phyloP scores from a whole-genome alignment of 2,797 vertebrate genomes.

The Dendrocincla fuliginosa region DNA sequence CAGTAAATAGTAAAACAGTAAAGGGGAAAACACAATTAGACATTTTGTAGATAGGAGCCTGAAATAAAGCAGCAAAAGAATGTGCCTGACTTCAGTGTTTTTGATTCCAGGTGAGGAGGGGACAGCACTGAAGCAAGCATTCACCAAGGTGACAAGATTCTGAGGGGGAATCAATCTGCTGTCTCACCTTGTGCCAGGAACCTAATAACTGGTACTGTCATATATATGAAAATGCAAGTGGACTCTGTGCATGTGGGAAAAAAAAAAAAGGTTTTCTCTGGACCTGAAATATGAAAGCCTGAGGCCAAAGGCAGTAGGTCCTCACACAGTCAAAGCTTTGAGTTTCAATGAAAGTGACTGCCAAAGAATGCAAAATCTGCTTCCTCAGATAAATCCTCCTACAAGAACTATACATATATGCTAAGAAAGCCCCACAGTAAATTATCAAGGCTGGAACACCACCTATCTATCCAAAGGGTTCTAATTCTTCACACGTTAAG shows the following conservation, averaged over 20 bases:
- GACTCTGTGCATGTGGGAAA: no score
- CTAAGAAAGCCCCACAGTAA: background rate
- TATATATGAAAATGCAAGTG: background rate
- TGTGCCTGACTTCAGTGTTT: background rate
- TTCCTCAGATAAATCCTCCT: background rate
- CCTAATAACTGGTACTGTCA: background rate
- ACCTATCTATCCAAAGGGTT: background rate
- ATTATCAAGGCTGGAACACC: background rate
- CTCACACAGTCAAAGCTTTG: background rate
- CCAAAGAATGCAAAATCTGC: background rate
- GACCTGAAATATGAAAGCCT: background rate
- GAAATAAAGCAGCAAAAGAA: background rate
- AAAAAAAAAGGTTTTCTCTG: background rate
- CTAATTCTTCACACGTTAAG: background rate
- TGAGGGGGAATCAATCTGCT: background rate
- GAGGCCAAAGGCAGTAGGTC: background rate
- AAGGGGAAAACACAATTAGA: background rate
- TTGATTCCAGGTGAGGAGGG: background rate
- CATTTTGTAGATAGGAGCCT: background rate
- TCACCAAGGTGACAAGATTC: fast-evolving
- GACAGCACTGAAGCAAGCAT: background rate
- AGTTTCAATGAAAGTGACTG: background rate
- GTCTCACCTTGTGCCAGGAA: background rate
- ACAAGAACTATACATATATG: background rate
- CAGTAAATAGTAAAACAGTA: background rate